Evolutionary conservation across 1,140 invertebrate species (phyloP), one percentile per base, ranked within the genome.

Genomic region (Brachionus rubens): DNA sequence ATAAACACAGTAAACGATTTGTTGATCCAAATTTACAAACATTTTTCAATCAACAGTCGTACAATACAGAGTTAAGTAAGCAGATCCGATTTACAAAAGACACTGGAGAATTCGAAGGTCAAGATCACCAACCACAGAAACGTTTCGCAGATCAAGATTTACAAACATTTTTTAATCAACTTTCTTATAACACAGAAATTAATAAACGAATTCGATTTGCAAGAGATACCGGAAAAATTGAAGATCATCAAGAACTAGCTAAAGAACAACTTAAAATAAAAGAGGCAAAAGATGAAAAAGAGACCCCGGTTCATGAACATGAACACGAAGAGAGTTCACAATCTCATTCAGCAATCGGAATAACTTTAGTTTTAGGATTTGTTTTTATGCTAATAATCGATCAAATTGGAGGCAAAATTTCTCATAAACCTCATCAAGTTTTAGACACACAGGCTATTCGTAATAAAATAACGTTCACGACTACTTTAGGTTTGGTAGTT

Each of bases 311-410:
- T n/a, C 6, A 43, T 43, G 40, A 43, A 14, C 33, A 43, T 21
- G 40, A 24, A 24, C 43, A 82, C 9, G 36, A 36, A 21, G 75
- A 77, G 40, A 79, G 79, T 54, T 72, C 68, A 7, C 80, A 81
- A 56, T 79, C 80, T 24, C 82, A 84, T 77, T 80, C 80, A 14
- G 67, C 80, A 9, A 90, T 92, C 79, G 91, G 91, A 47, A 82
- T 91, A 28, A 88, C 89, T 33, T 85, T 93, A 36, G 88, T 93
- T n/a, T 80, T 90, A 36, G 91, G 95, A 16, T 99, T 99, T 85
- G 89, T 98, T 19, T 95, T 99, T 81, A 99, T 99, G 96, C 86
- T 99, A 56, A 82, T 99, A 7, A 90, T 99, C 2, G 96, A 99
- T 85, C 93, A 96, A 80, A 85, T 86, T 41, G 81, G 86, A 76